phyloP scores from a whole-genome alignment of 64 coral and sea anemone genomes.

The Orbicella faveolata region DNA sequence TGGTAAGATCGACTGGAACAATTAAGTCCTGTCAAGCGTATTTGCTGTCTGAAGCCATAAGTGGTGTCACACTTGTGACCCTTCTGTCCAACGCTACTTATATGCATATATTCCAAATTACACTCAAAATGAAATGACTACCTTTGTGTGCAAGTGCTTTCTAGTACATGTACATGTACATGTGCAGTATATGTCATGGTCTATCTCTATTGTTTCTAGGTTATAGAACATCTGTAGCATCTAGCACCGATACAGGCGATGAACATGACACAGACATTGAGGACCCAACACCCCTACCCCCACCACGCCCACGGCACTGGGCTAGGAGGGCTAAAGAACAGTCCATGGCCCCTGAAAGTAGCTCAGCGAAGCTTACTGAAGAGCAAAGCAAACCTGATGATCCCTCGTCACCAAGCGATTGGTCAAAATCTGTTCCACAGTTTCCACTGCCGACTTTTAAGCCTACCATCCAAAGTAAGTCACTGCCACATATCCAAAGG shows the following conservation, averaged over 20 bases:
- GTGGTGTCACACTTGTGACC: too few relatives aligned
- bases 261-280: constrained; percentile 78
- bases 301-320: constrained; percentile 96
- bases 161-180: too few relatives aligned
- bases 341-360: constrained; percentile 36
- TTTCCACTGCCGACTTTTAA: constrained; percentile 69
- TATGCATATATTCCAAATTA: too few relatives aligned
- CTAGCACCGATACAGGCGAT: constrained; percentile 79
- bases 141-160: too few relatives aligned
- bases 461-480: constrained; percentile 49
- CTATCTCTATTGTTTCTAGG: constrained; percentile 28
- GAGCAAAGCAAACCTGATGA: constrained; percentile 18
- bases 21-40: too few relatives aligned
- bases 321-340: constrained; percentile 74
- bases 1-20: too few relatives aligned
- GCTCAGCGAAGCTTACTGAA: not conserved
- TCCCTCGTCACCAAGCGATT: constrained; percentile 29
- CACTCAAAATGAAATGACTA: too few relatives aligned
- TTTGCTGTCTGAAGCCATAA: too few relatives aligned
- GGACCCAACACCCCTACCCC: constrained; percentile 78
- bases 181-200: too few relatives aligned
- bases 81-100: too few relatives aligned
- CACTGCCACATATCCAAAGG: too few relatives aligned
- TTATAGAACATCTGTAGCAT: constrained; percentile 68
- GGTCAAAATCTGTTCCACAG: constrained; percentile 59